Percentiles rank a stretch among this genome's conserved stretches.
phyloP scores from a whole-genome alignment of 1,140 invertebrate species.

The Coenobita brevimanus region DNA sequence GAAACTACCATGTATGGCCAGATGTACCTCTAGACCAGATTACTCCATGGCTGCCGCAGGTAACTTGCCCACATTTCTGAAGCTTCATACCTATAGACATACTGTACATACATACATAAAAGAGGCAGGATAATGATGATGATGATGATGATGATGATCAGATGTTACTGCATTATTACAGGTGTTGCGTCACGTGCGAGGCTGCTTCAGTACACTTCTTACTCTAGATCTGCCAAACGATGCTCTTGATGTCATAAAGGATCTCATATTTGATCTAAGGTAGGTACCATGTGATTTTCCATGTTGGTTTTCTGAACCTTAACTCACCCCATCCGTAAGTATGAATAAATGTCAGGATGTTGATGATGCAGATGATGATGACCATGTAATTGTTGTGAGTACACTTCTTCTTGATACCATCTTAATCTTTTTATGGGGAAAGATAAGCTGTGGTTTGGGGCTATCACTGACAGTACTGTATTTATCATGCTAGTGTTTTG shows the following conservation, averaged over 20 bases:
- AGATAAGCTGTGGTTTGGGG: too few relatives aligned
- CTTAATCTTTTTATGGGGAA: too few relatives aligned
- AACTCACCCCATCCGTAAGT: neutral
- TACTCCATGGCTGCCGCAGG: conserved; percentile 65
- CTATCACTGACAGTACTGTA: too few relatives aligned
- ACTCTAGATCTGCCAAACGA: conserved; percentile 86
- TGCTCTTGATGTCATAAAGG: conserved; percentile 86
- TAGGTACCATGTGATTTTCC: conserved; percentile 60
- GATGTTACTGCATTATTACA: too few relatives aligned
- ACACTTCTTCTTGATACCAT: too few relatives aligned
- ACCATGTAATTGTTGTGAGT: too few relatives aligned
- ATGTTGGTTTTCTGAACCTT: neutral
- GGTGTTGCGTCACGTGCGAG: conserved; percentile 60
- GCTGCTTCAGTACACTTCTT: conserved; percentile 80
- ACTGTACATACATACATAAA: too few relatives aligned
- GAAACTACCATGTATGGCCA: conserved; percentile 72
- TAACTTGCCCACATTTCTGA: too few relatives aligned
- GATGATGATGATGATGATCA: too few relatives aligned
- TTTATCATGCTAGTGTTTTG: too few relatives aligned
- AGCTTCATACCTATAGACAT: too few relatives aligned
- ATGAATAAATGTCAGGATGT: neutral
- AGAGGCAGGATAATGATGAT: too few relatives aligned
- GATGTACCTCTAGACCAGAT: conserved; percentile 57
- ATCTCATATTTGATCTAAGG: conserved; percentile 89
- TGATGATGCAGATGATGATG: neutral